These are phyloP conservation scores for Phymanthus crucifer DNA, from an alignment of 92 coral and sea anemone species.

Conservation along the genomic window DNA sequence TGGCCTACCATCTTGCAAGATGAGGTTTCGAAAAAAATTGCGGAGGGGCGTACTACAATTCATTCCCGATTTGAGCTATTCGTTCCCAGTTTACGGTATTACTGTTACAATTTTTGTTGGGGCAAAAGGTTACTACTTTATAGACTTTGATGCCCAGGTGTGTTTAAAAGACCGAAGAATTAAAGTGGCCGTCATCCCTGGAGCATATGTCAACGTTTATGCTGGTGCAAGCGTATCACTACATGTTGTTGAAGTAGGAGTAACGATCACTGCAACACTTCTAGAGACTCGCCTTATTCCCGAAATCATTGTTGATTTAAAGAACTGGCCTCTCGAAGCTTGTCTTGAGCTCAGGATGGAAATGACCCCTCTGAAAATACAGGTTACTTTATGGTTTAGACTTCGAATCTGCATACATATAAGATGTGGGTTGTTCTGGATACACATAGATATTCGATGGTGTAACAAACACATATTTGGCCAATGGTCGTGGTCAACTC, in stretches of 20 bases:
- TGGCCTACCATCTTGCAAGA: slow-evolving; percentile 61
- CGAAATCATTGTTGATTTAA: slow-evolving; percentile 72
- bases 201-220: slow-evolving; percentile 82
- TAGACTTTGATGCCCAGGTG: slow-evolving; percentile 71
- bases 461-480: slow-evolving; percentile 69
- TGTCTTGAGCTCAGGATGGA: slow-evolving; percentile 84
- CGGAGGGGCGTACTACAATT: slow-evolving; percentile 64
- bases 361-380: slow-evolving; percentile 86
- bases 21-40: slow-evolving; percentile 45
- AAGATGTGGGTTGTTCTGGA: slow-evolving; percentile 56
- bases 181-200: slow-evolving; percentile 81
- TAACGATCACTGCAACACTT: slow-evolving; percentile 79
- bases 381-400: slow-evolving; percentile 92
- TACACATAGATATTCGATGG: slow-evolving; percentile 69
- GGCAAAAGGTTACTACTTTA: slow-evolving; percentile 81
- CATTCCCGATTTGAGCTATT: slow-evolving; percentile 62
- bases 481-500: slow-evolving; percentile 96
- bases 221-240: slow-evolving; percentile 82
- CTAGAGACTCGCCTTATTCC: slow-evolving; percentile 86
- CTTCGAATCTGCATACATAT: slow-evolving; percentile 70
- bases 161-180: slow-evolving; percentile 77
- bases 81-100: slow-evolving; percentile 75
- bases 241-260: slow-evolving; percentile 78
- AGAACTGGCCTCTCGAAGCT: slow-evolving; percentile 93
- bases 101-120: slow-evolving; percentile 79